Percentiles rank a stretch among this genome's conserved stretches.
phyloP scores from a whole-genome alignment of 2,797 vertebrate genomes.

The Enteromius thamalakanensis region DNA sequence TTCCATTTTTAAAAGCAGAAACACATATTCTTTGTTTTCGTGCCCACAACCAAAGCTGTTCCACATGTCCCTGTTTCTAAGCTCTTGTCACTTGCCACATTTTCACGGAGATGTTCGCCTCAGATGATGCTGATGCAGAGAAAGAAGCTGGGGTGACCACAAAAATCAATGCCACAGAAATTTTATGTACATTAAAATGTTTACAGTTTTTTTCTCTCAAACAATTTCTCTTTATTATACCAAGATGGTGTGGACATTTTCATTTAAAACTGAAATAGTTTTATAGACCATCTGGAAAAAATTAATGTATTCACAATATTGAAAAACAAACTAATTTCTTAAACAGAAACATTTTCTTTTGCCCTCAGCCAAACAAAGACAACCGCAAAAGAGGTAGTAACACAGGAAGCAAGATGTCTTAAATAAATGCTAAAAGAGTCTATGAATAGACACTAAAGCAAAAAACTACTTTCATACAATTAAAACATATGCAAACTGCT shows the following conservation, averaged over 20 bases:
- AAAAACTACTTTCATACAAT: background rate
- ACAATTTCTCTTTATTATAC: conserved; percentile 56
- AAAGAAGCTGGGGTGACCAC: conserved; percentile 29
- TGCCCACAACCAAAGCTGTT: conserved; percentile 55
- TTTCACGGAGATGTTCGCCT: conserved; percentile 23
- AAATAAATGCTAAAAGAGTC: background rate
- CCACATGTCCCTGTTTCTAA: conserved; percentile 49
- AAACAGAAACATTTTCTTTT: conserved; percentile 31
- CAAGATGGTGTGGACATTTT: conserved; percentile 46
- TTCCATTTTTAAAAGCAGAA: conserved; percentile 68
- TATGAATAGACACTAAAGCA: background rate
- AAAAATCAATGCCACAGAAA: conserved; percentile 52
- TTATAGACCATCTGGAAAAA: conserved; percentile 59
- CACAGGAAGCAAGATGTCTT: background rate
- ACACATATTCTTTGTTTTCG: conserved; percentile 51
- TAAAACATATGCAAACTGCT: background rate
- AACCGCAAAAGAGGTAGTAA: conserved; percentile 3
- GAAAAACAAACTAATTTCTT: conserved; percentile 50
- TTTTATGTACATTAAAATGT: conserved; percentile 56
- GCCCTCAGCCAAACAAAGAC: conserved; percentile 29
- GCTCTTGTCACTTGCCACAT: conserved; percentile 16
- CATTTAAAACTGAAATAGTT: conserved; percentile 50
- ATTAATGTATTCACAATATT: conserved; percentile 35
- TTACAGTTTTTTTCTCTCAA: conserved; percentile 53
- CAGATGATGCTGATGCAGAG: conserved; percentile 15